Percentiles rank a stretch among this genome's conserved stretches.
These are phyloP conservation scores for Gymnopithys bicolor DNA, from an alignment of 2,797 vertebrate genomes.

Conservation along the genomic window DNA sequence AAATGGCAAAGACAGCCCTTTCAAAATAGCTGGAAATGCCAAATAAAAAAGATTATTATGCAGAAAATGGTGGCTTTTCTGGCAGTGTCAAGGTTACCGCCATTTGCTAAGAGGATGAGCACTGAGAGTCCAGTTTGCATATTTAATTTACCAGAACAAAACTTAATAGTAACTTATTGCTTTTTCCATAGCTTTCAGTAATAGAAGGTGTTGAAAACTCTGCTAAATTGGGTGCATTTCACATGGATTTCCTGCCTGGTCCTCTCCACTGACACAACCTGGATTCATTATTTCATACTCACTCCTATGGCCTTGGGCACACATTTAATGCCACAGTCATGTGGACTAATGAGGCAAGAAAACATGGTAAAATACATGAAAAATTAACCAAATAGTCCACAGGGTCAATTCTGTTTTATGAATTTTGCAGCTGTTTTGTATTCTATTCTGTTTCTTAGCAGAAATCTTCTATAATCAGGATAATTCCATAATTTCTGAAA, in stretches of 20 bases:
- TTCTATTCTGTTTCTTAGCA: neutral
- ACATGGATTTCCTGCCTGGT: conserved; percentile 8
- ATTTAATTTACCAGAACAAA: neutral
- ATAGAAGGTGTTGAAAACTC: neutral
- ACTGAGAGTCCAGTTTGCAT: neutral
- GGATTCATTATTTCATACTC: conserved; percentile 32
- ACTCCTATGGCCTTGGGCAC: neutral
- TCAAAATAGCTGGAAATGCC: neutral
- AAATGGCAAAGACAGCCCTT: neutral
- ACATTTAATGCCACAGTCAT: neutral
- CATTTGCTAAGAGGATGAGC: neutral
- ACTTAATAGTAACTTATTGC: neutral
- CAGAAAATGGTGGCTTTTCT: neutral
- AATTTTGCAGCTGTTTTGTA: neutral
- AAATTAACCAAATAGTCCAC: neutral
- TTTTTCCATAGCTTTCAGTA: neutral
- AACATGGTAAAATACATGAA: conserved; percentile 1
- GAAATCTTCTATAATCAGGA: neutral
- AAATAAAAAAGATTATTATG: neutral
- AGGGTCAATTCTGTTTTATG: neutral
- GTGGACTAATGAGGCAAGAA: neutral
- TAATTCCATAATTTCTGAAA: neutral
- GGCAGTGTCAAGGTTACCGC: neutral
- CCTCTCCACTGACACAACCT: neutral
- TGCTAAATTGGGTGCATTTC: neutral